Evolutionary conservation across 2,113 vertebrate genomes (phyloP).

Genomic region (Nicator chloris): DNA sequence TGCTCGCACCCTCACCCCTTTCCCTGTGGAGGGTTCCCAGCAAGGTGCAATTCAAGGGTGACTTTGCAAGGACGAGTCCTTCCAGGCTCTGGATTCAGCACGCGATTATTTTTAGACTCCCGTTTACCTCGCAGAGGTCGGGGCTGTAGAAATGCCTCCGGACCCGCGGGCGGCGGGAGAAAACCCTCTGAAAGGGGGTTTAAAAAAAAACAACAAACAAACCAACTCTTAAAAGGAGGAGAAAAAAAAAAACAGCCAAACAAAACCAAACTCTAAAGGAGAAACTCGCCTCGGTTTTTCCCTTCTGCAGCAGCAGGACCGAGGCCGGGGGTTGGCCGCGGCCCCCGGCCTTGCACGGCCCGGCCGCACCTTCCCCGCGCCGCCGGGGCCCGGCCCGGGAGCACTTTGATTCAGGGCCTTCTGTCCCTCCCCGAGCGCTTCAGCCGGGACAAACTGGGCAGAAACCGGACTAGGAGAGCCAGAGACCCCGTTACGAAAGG

Average conservation of each 20-base stretch:
- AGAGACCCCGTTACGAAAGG: not conserved
- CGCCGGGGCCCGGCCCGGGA: not conserved
- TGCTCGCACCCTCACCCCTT: not conserved
- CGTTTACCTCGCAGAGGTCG: not conserved
- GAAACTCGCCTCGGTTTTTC: not conserved
- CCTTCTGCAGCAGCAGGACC: not conserved
- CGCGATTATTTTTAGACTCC: conserved; percentile 27
- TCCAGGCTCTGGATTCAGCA: not conserved
- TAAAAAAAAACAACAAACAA: not conserved
- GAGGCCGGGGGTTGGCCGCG: not conserved
- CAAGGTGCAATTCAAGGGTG: not conserved
- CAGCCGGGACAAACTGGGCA: not conserved
- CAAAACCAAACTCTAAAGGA: not conserved
- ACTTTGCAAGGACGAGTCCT: not conserved
- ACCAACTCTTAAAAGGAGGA: not conserved
- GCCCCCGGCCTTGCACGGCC: not conserved
- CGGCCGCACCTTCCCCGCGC: not conserved
- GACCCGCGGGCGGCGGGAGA: no score
- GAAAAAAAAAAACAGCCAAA: not conserved
- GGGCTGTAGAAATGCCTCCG: not conserved
- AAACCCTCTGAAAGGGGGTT: not conserved
- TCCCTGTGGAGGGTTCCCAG: not conserved
- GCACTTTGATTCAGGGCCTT: not conserved
- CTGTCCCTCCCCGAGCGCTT: not conserved
- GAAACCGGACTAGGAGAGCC: not conserved